Conservation (phyloP, 2,113 vertebrate species). For the Hippolais icterina region DNA sequence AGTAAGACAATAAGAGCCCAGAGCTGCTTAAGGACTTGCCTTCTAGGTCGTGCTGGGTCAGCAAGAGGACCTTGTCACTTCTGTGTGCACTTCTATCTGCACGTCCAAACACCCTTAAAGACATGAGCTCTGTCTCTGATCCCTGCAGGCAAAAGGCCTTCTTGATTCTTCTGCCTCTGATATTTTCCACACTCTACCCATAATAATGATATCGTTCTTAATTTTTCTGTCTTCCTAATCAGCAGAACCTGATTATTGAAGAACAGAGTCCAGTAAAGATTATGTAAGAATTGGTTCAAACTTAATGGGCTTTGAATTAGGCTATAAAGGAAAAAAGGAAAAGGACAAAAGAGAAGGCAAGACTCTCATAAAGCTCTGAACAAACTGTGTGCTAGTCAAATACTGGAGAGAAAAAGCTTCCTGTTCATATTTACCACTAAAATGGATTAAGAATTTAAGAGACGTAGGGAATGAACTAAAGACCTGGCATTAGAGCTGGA, state of each 20-base stretch:
- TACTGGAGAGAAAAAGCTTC: background rate
- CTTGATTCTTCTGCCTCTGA: background rate
- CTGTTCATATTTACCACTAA: background rate
- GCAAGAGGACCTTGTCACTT: background rate
- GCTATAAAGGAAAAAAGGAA: background rate
- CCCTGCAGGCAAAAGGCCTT: background rate
- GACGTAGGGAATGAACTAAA: background rate
- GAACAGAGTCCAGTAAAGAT: background rate
- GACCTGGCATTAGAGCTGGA: constrained; percentile 14
- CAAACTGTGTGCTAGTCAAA: background rate
- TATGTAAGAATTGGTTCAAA: background rate
- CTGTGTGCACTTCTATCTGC: background rate
- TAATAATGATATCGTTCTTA: background rate
- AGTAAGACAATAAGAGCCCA: background rate
- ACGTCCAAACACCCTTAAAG: background rate
- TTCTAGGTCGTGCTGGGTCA: background rate
- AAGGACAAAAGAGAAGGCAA: background rate
- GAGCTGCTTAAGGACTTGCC: background rate
- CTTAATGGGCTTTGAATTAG: background rate
- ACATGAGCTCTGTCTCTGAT: background rate
- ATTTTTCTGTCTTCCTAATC: background rate
- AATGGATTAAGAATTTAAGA: background rate
- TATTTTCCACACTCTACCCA: background rate
- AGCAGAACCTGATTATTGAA: too few relatives aligned
- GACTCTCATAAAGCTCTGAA: background rate